Evolutionary conservation across 1,140 invertebrate genomes (phyloP), one percentile per base, ranked within the genome.

Genomic region (Tetragnatha versicolor): DNA sequence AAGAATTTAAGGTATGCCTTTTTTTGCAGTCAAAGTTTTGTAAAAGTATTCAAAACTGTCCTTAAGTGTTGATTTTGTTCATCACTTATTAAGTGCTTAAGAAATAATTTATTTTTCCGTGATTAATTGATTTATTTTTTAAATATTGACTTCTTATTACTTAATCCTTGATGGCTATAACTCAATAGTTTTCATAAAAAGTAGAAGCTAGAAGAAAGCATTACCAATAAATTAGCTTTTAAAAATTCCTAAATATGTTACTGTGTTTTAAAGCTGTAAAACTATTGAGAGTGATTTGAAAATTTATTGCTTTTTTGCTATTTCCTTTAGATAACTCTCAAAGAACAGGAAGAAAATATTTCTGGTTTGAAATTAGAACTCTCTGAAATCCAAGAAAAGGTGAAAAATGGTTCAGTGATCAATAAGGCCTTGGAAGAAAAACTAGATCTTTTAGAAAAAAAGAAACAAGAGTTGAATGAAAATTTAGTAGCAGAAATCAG

Each of bases 1-100:
- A 58, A 29, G 53, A 58, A 58, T 31, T n/a, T 58, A 31, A 33
- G 53, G 53, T 58, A 58, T n/a, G 14, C 33, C 17, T 58, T 60
- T 55, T 58, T 31, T 42, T 42, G 7, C 39, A 42, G 7, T 42
- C 17, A 17, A 0, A 42, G 7, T 42, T 42, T 42, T 17, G 7
- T 10, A 10, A 17, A 42, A 10, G 39, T 42, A 42, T 42, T 42
- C 17, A 42, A 42, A 42, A n/a, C n/a, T n/a, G n/a, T n/a, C n/a
- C n/a, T n/a, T n/a, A n/a, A n/a, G n/a, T n/a, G n/a, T n/a, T n/a
- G n/a, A n/a, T n/a, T n/a, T n/a, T n/a, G n/a, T n/a, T n/a, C n/a
- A n/a, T n/a, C n/a, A n/a, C n/a, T n/a, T n/a, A n/a, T n/a, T n/a
- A n/a, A n/a, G n/a, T n/a, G n/a, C n/a, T n/a, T n/a, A n/a, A n/a